A percentile compares a stretch with the other conserved stretches of the same genome.
These are phyloP conservation scores for Sinonovacula constricta DNA, from an alignment of 1,140 invertebrate genomes.

Conservation along the genomic window DNA sequence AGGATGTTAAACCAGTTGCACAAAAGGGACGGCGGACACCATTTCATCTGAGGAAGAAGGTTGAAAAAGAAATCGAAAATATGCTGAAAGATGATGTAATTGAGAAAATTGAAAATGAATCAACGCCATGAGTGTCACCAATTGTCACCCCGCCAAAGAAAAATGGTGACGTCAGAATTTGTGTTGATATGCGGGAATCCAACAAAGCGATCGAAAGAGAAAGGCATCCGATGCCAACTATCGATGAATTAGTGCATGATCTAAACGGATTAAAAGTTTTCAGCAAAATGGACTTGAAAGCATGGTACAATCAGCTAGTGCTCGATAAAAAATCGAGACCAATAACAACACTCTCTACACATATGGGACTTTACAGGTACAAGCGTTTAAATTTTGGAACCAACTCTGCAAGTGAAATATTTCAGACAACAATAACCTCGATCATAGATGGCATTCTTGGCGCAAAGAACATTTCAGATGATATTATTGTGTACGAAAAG, in stretches of 20 bases:
- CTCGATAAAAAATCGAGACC: slow-evolving; percentile 34
- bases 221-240: slow-evolving; percentile 60
- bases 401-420: slow-evolving; percentile 56
- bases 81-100: too few species aligned
- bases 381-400: slow-evolving; percentile 60
- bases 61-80: too few species aligned
- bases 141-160: too few species aligned
- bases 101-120: too few species aligned
- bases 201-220: too few species aligned
- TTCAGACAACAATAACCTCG: slow-evolving; percentile 46
- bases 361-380: slow-evolving; percentile 38
- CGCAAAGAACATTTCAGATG: slow-evolving; percentile 57
- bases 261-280: slow-evolving; percentile 49
- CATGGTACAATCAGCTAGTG: slow-evolving; percentile 53
- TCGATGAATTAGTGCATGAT: too few species aligned
- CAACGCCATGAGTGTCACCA: too few species aligned
- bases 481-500: slow-evolving; percentile 56
- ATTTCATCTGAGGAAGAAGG: slow-evolving; percentile 19
- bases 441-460: slow-evolving; percentile 35
- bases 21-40: neutral
- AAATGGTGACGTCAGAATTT: too few species aligned
- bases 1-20: neutral
- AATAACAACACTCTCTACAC: slow-evolving; percentile 53
- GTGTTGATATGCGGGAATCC: too few species aligned
- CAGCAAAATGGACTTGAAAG: slow-evolving; percentile 51